A percentile compares a stretch with the other conserved stretches of the same genome.
These are phyloP conservation scores for Dendrolimus punctatus DNA, from an alignment of 1,140 invertebrate genomes.

Conservation along the genomic window DNA sequence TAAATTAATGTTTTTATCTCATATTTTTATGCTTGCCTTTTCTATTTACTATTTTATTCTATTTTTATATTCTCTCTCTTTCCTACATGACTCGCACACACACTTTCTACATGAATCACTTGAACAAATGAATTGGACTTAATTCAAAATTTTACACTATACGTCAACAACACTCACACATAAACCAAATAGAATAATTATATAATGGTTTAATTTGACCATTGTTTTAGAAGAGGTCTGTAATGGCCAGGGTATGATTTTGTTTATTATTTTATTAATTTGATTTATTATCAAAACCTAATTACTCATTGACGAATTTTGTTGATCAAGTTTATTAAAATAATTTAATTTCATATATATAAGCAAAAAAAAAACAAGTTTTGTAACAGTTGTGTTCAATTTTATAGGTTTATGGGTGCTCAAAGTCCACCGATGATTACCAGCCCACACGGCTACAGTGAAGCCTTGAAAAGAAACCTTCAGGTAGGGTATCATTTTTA, in stretches of 20 bases:
- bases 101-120: constrained; percentile 32
- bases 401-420: constrained; percentile 63
- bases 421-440: constrained; percentile 70
- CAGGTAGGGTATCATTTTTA: constrained; percentile 39
- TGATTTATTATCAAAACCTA: constrained; percentile 6
- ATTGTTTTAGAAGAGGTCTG: constrained; percentile 42
- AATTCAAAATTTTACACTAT: constrained; percentile 62
- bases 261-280: constrained; percentile 28
- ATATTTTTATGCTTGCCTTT: constrained; percentile 53
- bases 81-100: constrained; percentile 33
- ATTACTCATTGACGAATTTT: constrained; percentile 1
- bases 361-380: background rate
- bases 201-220: constrained; percentile 14
- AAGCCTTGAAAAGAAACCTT: constrained; percentile 67
- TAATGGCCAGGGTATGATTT: constrained; percentile 61
- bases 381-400: constrained; percentile 6
- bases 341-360: background rate
- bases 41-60: constrained; percentile 49
- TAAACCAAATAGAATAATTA: constrained; percentile 24
- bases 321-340: constrained; percentile 3
- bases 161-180: constrained; percentile 45
- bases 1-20: constrained; percentile 31
- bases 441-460: constrained; percentile 66
- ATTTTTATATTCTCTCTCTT: constrained; percentile 53
- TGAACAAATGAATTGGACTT: constrained; percentile 52